A percentile compares a stretch with the other conserved stretches of the same genome.
phyloP scores from a whole-genome alignment of 2,797 vertebrate genomes.

The Chaunax sp. region DNA sequence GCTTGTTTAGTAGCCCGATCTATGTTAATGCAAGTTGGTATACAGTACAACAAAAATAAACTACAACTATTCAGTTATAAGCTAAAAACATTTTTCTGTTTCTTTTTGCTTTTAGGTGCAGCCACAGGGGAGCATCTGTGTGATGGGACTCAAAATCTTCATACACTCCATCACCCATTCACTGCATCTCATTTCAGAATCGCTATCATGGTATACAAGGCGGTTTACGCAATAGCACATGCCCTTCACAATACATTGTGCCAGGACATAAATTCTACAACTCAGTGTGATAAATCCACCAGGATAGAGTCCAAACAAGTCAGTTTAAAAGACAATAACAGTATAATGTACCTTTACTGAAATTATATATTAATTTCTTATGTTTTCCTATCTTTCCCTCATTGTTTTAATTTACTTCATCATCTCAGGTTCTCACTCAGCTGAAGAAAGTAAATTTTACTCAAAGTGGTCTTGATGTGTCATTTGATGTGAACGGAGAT shows the following conservation, averaged over 20 bases:
- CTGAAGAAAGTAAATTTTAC: slow-evolving; percentile 74
- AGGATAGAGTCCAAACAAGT: background rate
- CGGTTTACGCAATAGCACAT: slow-evolving; percentile 78
- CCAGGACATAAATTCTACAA: slow-evolving; percentile 33
- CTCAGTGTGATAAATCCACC: slow-evolving; percentile 55
- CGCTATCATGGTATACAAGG: slow-evolving; percentile 81
- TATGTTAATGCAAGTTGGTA: too few species aligned
- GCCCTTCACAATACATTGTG: slow-evolving; percentile 71
- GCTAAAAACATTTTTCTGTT: too few species aligned
- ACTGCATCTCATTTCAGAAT: slow-evolving; percentile 76
- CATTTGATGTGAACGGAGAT: slow-evolving; percentile 81
- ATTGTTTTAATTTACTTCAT: background rate
- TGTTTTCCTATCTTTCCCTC: background rate
- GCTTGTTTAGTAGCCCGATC: too few species aligned
- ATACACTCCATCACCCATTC: slow-evolving; percentile 56
- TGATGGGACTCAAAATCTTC: slow-evolving; percentile 68
- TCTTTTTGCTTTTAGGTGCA: slow-evolving; percentile 23
- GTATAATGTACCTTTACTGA: too few species aligned
- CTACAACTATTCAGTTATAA: too few species aligned
- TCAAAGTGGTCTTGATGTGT: slow-evolving; percentile 72
- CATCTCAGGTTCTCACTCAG: slow-evolving; percentile 65
- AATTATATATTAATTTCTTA: too few species aligned
- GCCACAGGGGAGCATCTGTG: slow-evolving; percentile 33
- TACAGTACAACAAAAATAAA: too few species aligned
- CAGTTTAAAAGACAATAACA: background rate